Percentiles rank a stretch among this genome's conserved stretches.
These are phyloP conservation scores for Drosophila mimica DNA, from an alignment of 2,888 invertebrate species.

Conservation along the genomic window DNA sequence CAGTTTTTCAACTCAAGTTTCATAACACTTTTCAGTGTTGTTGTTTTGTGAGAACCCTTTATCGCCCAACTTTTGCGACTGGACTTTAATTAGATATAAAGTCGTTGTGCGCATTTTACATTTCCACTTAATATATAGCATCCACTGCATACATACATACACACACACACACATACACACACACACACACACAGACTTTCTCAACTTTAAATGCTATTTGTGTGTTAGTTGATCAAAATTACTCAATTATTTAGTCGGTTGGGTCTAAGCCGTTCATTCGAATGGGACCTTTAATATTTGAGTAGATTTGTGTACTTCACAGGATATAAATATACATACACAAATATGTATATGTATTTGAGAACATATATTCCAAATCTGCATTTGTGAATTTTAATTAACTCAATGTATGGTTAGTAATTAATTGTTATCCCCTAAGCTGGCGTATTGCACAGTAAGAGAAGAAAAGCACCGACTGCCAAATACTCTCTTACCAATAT, in stretches of 20 bases:
- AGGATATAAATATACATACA: background rate
- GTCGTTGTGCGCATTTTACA: slow-evolving; percentile 17
- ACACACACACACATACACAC: background rate
- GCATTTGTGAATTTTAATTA: background rate
- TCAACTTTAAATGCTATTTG: slow-evolving; percentile 62
- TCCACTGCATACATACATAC: background rate
- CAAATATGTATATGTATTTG: background rate
- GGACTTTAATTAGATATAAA: slow-evolving; percentile 54
- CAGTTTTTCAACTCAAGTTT: slow-evolving; percentile 47
- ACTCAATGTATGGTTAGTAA: background rate
- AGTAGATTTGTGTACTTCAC: background rate
- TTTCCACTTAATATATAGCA: slow-evolving; percentile 5
- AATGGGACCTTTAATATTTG: slow-evolving; percentile 21
- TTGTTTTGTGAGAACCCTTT: slow-evolving; percentile 11
- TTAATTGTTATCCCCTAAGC: slow-evolving; percentile 1
- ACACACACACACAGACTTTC: background rate
- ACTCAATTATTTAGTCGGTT: slow-evolving; percentile 54
- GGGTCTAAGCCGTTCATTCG: slow-evolving; percentile 32
- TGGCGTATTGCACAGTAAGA: background rate
- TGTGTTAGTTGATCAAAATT: slow-evolving; percentile 49
- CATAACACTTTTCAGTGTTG: slow-evolving; percentile 12
- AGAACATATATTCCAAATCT: background rate
- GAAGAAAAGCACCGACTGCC: background rate
- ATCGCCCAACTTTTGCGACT: slow-evolving; percentile 19
- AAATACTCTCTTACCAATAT: background rate